Evolutionary conservation across 2,888 invertebrate species (phyloP), one percentile per base, ranked within the genome.

Genomic region (Leptinotarsa peninsularis): DNA sequence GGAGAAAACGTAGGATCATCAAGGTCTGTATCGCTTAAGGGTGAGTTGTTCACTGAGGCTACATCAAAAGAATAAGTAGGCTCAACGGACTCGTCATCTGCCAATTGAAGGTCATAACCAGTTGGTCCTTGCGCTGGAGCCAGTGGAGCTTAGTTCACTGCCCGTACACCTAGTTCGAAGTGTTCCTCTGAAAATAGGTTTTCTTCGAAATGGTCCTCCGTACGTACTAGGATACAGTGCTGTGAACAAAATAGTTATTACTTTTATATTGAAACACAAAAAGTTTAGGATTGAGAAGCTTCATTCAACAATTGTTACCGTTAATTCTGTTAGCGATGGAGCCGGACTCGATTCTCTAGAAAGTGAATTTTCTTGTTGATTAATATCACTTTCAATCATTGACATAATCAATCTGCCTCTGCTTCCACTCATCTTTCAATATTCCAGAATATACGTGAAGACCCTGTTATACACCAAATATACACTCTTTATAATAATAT

Each of bases 191-290:
- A 58, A 58, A 14, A 58, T 23, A 58, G 23, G 23, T 58, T 58
- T 58, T 14, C 21, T 58, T 58, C 58, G 58, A 58, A 23, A 23
- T 58, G 58, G 58, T 58, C 58, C 58, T 58, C 58, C 23, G 18
- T 58, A 58, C 23, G 18, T 21, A 58, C 58, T 56, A 56, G 58
- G 58, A 58, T 58, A 23, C 58, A 58, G 58, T 58, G 58, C 58
- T 23, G 10, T 58, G 58, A 58, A 23, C 23, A 58, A 58, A 58
- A 21, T 14, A 58, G 15, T 21, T 13, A 23, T 21, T 58, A 21
- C 21, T 58, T 10, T 18, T 58, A 56, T 56, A 56, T 56, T 56
- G 18, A 56, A 56, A 56, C 58, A 58, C 58, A 58, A 58, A 58
- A 23, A 58, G 58, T 58, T 58, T 21, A 23, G 23, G 21, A 58